Conservation (phyloP, 2,888 invertebrate genomes). For the Heliconius charithonia region DNA sequence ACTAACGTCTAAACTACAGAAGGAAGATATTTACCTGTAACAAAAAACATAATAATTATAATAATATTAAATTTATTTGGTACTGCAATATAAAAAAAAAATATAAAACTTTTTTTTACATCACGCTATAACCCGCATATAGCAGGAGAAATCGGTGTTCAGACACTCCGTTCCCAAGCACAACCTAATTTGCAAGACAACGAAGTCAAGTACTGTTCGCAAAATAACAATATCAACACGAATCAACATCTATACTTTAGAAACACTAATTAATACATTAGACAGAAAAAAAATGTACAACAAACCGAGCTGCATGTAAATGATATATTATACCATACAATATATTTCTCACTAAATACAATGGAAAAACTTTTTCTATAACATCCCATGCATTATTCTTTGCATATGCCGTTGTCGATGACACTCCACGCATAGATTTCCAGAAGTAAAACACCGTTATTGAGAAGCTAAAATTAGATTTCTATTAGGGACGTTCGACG, state of each 20-base stretch:
- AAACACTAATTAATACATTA: not conserved
- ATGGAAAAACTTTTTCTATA: not conserved
- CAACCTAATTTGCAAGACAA: too few relatives aligned
- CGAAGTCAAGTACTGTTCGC: too few relatives aligned
- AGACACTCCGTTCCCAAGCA: not conserved
- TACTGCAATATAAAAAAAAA: not conserved
- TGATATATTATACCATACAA: not conserved
- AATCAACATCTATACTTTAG: too few relatives aligned
- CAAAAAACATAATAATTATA: not conserved
- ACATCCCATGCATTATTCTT: constrained; percentile 15
- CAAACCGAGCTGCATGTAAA: constrained; percentile 2
- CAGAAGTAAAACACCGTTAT: constrained; percentile 14
- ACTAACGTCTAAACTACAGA: not conserved
- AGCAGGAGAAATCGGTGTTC: not conserved
- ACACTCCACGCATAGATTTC: not conserved
- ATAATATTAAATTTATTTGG: not conserved
- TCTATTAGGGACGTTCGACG: not conserved
- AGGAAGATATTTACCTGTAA: not conserved
- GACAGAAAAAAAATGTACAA: not conserved
- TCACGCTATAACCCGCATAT: not conserved
- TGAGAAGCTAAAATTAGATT: not conserved
- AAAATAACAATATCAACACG: too few relatives aligned
- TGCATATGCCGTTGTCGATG: constrained; percentile 17
- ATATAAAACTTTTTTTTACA: not conserved
- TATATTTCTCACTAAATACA: constrained; percentile 3